Percentiles rank a stretch among this genome's conserved stretches.
Evolutionary conservation across 2,888 invertebrate species (phyloP).

Genomic region (Ornithoptera priamus): DNA sequence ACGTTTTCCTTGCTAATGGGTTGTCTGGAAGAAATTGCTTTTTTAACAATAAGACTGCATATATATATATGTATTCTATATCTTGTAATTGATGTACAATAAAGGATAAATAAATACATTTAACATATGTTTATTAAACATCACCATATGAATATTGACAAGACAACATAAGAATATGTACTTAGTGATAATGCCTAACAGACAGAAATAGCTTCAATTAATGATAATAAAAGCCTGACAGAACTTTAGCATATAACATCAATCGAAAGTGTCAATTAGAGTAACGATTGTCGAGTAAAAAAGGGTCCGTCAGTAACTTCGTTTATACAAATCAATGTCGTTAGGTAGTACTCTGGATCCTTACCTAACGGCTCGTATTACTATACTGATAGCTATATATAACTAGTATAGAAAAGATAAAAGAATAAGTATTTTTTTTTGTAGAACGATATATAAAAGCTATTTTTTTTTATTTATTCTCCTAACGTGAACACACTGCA

Average conservation of each 20-base stretch:
- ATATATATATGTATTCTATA: too few relatives aligned
- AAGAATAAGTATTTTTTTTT: not conserved
- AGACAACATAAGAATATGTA: not conserved
- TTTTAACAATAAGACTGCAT: too few relatives aligned
- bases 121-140: not conserved
- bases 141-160: not conserved
- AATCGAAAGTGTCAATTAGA: conserved; percentile 20
- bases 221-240: not conserved
- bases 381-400: not conserved
- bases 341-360: not conserved
- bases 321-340: conserved; percentile 9
- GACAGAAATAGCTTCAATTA: not conserved
- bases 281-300: conserved; percentile 13
- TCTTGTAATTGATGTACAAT: too few relatives aligned
- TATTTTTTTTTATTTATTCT: too few relatives aligned
- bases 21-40: too few relatives aligned
- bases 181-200: not conserved
- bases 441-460: not conserved
- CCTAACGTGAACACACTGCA: not conserved
- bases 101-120: too few relatives aligned
- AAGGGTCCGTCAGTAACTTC: conserved; percentile 10
- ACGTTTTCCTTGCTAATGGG: too few relatives aligned
- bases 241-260: conserved; percentile 1
- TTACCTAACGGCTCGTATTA: not conserved
- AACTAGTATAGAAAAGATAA: not conserved